Evolutionary conservation across 2,797 vertebrate genomes (phyloP), one percentile per base, ranked within the genome.

Genomic region (Poecilia gillii): DNA sequence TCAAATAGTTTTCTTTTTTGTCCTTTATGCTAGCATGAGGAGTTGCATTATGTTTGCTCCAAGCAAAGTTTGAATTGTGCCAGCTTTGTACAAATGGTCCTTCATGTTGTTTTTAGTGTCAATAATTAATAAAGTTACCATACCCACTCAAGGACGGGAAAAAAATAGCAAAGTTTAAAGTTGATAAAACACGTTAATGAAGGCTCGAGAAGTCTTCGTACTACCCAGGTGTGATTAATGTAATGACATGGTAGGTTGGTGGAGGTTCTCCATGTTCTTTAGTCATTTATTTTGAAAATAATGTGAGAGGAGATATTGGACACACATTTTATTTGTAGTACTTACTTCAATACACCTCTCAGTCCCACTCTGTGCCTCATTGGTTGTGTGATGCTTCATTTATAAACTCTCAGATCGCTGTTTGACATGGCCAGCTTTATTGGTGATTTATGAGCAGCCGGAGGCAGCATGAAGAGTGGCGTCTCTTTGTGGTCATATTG

Each of bases 21-120:
- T 47, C 28, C 74, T 41, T 57, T 83, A 33, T 70, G 49, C 73
- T 75, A 76, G 53, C 66, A 71, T 31, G 49, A 77, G 18, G 78
- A 74, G 41, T 62, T 66, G 72, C 3, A 5, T 74, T 78, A 46
- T 57, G 73, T 70, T 28, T 77, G 45, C 77, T 79, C 43, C 72
- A 76, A 88, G 85, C 82, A 77, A 84, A 73, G 57, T 85, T 89
- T 80, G 74, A 70, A 77, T 87, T 43, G 49, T 66, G 83, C 82
- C 80, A 76, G 75, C 78, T 66, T 73, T 86, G 79, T 81, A 28
- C 57, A 84, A 73, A 82, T 83, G 66, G 68, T 79, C 66, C 51
- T 49, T 46, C 55, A 0, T 84, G 51, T 83, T 81, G 74, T 49
- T 77, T 71, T 87, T 43, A 45, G 68, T 83, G 84, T 87, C 81